phyloP scores from a whole-genome alignment of 2,888 invertebrate genomes.

The Hemithea aestivaria region DNA sequence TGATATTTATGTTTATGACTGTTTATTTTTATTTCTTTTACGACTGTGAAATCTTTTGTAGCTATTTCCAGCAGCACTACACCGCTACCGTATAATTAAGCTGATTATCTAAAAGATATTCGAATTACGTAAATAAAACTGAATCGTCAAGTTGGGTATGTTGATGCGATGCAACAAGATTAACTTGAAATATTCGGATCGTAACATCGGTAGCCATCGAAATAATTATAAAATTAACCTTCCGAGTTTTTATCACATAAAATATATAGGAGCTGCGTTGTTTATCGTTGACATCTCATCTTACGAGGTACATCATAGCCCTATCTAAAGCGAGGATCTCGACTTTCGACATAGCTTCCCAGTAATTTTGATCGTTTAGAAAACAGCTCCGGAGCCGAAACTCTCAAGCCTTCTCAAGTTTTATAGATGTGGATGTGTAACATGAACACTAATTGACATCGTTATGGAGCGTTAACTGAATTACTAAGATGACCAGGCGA shows the following conservation, averaged over 20 bases:
- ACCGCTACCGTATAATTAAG: conserved; percentile 18
- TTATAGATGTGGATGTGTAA: no score
- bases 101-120: conserved; percentile 19
- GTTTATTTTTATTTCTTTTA: conserved; percentile 15
- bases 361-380: conserved; percentile 16
- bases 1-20: conserved; percentile 19
- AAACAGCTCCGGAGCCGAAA: conserved; percentile 11
- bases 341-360: conserved; percentile 20
- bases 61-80: conserved; percentile 9
- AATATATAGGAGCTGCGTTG: conserved; percentile 14
- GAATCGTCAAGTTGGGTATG: conserved; percentile 16
- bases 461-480: no score
- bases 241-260: conserved; percentile 16
- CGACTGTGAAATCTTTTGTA: conserved; percentile 14
- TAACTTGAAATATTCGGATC: conserved; percentile 19
- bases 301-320: conserved; percentile 22
- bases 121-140: conserved; percentile 11
- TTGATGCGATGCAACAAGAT: conserved; percentile 21
- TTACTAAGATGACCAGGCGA: no score
- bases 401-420: neutral
- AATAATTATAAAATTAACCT: conserved; percentile 28
- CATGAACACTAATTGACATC: no score
- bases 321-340: conserved; percentile 22
- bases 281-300: conserved; percentile 25
- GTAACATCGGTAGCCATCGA: conserved; percentile 22